Conservation (phyloP, 2,113 vertebrate species). For the Casuarius casuarius region DNA sequence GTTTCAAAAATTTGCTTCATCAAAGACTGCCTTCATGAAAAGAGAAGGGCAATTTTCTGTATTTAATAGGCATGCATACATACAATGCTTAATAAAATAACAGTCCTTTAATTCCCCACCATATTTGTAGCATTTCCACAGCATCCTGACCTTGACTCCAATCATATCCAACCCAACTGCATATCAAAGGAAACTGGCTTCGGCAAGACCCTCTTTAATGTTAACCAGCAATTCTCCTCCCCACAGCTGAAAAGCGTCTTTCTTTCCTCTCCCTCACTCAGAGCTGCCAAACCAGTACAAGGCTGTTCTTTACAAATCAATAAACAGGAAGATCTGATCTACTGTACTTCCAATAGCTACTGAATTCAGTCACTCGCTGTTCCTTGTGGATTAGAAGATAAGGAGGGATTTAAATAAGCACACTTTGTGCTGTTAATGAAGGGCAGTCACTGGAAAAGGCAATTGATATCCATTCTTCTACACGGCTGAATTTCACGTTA, state of each 20-base stretch:
- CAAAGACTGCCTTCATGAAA: conserved; percentile 10
- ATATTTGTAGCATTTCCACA: conserved; percentile 40
- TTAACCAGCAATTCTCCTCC: conserved; percentile 33
- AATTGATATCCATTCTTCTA: conserved; percentile 10
- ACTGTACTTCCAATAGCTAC: neutral
- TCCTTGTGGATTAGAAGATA: conserved; percentile 10
- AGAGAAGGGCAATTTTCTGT: conserved; percentile 16
- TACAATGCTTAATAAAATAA: conserved; percentile 45
- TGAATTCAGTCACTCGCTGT: neutral
- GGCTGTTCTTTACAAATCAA: conserved; percentile 62
- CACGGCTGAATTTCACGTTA: neutral
- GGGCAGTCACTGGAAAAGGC: neutral
- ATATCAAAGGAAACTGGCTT: conserved; percentile 54
- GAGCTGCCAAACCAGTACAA: conserved; percentile 46
- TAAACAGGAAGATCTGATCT: conserved; percentile 60
- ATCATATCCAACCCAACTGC: conserved; percentile 25
- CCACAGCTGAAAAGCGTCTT: conserved; percentile 64
- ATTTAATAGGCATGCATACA: neutral
- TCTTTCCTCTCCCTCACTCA: conserved; percentile 43
- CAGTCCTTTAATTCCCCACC: neutral
- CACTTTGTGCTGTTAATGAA: conserved; percentile 39
- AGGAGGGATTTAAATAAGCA: conserved; percentile 47
- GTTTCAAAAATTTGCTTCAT: conserved; percentile 6
- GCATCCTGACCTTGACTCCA: conserved; percentile 61
- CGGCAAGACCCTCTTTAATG: conserved; percentile 52